These are phyloP conservation scores for Hedychridium roseum DNA, from an alignment of 2,888 invertebrate species.

Conservation along the genomic window DNA sequence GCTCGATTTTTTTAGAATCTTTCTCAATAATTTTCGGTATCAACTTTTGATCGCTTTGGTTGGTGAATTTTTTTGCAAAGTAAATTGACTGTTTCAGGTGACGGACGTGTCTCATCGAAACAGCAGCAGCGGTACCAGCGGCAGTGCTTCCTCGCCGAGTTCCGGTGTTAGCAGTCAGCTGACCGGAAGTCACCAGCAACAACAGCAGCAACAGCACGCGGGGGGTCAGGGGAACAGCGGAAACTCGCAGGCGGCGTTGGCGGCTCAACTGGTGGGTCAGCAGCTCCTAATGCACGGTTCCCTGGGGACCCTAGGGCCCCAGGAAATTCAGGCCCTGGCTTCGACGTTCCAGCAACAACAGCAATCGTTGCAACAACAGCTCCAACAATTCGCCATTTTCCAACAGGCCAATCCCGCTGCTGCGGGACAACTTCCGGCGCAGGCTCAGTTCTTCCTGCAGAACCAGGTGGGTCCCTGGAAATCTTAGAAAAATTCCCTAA, in stretches of 20 bases:
- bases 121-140: slow-evolving; percentile 63
- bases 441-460: slow-evolving; percentile 79
- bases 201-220: slow-evolving; percentile 34
- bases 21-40: no score
- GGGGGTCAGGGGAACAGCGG: slow-evolving; percentile 42
- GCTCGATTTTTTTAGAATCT: no score
- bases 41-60: no score
- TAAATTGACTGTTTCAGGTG: slow-evolving; percentile 59
- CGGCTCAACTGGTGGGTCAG: slow-evolving; percentile 61
- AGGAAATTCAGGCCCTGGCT: slow-evolving; percentile 66
- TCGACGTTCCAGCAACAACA: slow-evolving; percentile 71
- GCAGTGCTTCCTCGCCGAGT: slow-evolving; percentile 64
- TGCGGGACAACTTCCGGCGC: slow-evolving; percentile 66
- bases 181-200: slow-evolving; percentile 56
- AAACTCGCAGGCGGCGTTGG: slow-evolving; percentile 58
- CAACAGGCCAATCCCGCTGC: slow-evolving; percentile 68
- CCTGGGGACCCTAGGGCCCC: slow-evolving; percentile 53
- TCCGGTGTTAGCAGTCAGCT: slow-evolving; percentile 64
- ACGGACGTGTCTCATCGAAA: slow-evolving; percentile 64
- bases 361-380: slow-evolving; percentile 70
- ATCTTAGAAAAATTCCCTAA: background rate
- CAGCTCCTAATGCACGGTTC: slow-evolving; percentile 61
- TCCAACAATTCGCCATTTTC: slow-evolving; percentile 74
- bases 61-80: no score
- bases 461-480: slow-evolving; percentile 69